Base-by-base conservation (phyloP, 2,888 invertebrate species). In the Girardia tigrina region DNA sequence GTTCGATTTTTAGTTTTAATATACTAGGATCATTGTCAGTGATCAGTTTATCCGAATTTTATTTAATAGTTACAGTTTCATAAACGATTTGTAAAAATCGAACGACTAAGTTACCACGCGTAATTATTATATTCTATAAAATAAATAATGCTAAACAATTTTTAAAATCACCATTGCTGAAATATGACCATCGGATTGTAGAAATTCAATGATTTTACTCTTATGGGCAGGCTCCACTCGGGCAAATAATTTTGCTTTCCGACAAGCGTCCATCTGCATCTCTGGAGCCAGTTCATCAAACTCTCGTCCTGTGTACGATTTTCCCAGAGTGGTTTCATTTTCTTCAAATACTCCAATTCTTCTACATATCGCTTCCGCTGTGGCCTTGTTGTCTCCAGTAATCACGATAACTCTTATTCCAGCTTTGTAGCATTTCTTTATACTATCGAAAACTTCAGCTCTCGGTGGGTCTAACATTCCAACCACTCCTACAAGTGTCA, bases 391-490 rank as follows among this genome's bases (percentile, higher is more conserved):
- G 87, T 99, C 98, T 83, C 98, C 98, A 85, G 98, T 99, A 87
- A 99, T 99, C 86, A 99, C 98, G 86, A 99, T 99, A 81, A 99
- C 98, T 80, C 98, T 91, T 86, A 99, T 99, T 85, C 98, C 98
- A 85, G 98, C 98, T 80, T 91, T 91, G 80, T 95, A 91, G 87
- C 98, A 99, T 81, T 92, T 90, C 79, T 89, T 89, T 85, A 99
- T 98, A 1, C 97, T 91, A 85, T 93, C 92, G 23, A 80, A 78
- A n/a, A 85, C 77, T 88, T 99, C 98, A 82, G 92, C 93, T 84
- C 98, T 90, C 80, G 98, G 98, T 78, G 98, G 98, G 87, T 99
- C 98, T 87, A 99, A 89, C 98, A 99, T 99, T 82, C 98, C 98
- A 80, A 97, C 95, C 80, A 98, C 94, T 82, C 98, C 98, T 81